Conservation (phyloP, 2,797 vertebrate species). For the Rhinophrynus dorsalis region DNA sequence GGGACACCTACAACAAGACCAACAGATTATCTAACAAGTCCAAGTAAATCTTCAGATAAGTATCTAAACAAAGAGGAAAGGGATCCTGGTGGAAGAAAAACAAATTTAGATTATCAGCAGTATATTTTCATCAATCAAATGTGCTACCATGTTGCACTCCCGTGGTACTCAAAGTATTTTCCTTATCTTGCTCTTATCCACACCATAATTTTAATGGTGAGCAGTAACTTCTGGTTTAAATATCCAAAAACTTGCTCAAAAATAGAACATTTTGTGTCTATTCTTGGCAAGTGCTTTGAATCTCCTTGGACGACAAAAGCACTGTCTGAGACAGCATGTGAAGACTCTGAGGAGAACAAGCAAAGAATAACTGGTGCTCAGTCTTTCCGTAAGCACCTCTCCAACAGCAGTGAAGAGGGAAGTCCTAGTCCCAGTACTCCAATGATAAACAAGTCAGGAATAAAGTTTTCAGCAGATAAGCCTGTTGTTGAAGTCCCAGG, state of each 20-base stretch:
- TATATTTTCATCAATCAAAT: constrained; percentile 99
- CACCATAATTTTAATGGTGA: constrained; percentile 97
- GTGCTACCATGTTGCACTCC: constrained; percentile 97
- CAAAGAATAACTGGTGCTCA: constrained; percentile 88
- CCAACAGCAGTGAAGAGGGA: constrained; percentile 94
- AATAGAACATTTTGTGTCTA: constrained; percentile 98
- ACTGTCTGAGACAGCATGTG: constrained; percentile 93
- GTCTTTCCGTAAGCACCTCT: constrained; percentile 89
- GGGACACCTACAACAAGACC: constrained; percentile 60
- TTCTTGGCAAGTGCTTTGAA: constrained; percentile 96
- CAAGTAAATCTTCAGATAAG: constrained; percentile 56
- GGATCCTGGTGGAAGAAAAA: constrained; percentile 83
- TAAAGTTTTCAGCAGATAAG: constrained; percentile 92
- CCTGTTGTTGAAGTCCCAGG: constrained; percentile 90
- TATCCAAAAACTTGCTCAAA: constrained; percentile 99
- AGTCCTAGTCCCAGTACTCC: constrained; percentile 91
- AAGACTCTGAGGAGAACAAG: constrained; percentile 97
- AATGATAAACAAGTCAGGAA: constrained; percentile 85
- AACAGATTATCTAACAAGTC: constrained; percentile 59
- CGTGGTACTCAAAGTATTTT: constrained; percentile 99
- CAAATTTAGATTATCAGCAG: constrained; percentile 96
- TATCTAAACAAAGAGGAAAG: constrained; percentile 69
- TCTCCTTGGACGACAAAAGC: constrained; percentile 99
- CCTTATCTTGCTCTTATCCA: constrained; percentile 97
- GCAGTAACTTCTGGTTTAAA: constrained; percentile 99